Conservation (phyloP, 2,113 vertebrate genomes). For the Paramisgurnus dabryanus region DNA sequence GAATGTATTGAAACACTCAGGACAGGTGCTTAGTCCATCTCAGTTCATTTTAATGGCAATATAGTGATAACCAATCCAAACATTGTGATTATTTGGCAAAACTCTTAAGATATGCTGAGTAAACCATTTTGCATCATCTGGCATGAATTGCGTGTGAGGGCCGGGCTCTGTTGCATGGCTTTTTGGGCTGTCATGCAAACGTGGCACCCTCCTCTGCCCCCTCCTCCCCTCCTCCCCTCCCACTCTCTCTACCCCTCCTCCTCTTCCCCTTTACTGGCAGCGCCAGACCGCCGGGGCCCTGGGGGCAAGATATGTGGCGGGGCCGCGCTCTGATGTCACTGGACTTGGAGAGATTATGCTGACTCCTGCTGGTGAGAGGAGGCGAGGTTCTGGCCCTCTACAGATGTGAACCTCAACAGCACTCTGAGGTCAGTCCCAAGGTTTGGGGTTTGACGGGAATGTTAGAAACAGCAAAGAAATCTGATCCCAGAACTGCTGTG, state of each 20-base stretch:
- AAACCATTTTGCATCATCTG: not conserved
- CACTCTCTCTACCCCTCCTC: slow-evolving; percentile 6
- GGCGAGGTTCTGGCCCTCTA: slow-evolving; percentile 21
- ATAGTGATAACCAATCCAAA: not conserved
- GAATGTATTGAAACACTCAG: no score
- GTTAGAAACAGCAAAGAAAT: slow-evolving; percentile 21
- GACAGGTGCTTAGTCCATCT: no score
- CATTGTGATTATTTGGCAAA: not conserved
- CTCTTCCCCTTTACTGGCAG: slow-evolving; percentile 55
- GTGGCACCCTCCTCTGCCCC: slow-evolving; percentile 68
- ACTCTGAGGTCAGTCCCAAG: slow-evolving; percentile 1
- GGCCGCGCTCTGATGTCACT: slow-evolving; percentile 26
- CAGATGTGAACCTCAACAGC: slow-evolving; percentile 15
- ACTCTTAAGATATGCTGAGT: not conserved
- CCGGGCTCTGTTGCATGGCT: not conserved
- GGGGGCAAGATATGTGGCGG: slow-evolving; percentile 72
- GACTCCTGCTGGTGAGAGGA: slow-evolving; percentile 46
- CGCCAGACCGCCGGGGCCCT: slow-evolving; percentile 57
- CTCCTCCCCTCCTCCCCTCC: slow-evolving; percentile 14
- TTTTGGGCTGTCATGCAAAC: slow-evolving; percentile 65
- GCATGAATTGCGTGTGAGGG: not conserved
- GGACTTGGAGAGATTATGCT: slow-evolving; percentile 45
- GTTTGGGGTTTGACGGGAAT: slow-evolving; percentile 6
- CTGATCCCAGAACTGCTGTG: slow-evolving; percentile 24
- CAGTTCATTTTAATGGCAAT: not conserved